A percentile compares a stretch with the other conserved stretches of the same genome.
phyloP scores from a whole-genome alignment of 35 echinoderm and acorn worm genomes.

The Diadema setosum region DNA sequence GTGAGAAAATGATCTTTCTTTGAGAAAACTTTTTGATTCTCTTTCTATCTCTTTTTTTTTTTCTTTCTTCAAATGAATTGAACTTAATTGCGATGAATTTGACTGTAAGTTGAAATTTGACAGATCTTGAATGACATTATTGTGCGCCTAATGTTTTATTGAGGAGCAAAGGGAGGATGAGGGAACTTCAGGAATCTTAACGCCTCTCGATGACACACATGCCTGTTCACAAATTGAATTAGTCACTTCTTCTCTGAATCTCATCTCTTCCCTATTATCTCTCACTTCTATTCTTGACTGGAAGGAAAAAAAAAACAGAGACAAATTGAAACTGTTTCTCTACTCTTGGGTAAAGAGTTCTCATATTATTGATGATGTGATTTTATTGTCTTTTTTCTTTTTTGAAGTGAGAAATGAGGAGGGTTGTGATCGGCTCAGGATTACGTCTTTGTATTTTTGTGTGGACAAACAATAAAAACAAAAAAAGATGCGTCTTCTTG shows the following conservation, averaged over 20 bases:
- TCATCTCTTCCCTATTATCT: not conserved
- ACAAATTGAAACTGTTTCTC: no score
- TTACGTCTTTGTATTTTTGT: constrained; percentile 15
- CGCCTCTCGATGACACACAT: not conserved
- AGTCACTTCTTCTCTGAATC: not conserved
- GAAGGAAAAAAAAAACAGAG: not conserved
- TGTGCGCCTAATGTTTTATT: not conserved
- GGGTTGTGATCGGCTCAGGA: not conserved
- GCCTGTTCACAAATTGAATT: not conserved
- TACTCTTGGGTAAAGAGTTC: not conserved
- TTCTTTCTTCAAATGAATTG: not conserved
- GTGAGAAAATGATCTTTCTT: not conserved
- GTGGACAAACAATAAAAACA: not conserved
- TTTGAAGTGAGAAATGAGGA: constrained; percentile 3
- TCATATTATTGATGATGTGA: constrained; percentile 8
- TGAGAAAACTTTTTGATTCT: no score
- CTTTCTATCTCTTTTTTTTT: no score
- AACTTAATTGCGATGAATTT: not conserved
- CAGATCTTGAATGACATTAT: no score
- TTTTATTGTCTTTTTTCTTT: no score
- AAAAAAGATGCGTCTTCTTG: constrained; percentile 14
- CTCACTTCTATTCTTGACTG: not conserved
- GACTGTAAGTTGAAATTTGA: no score
- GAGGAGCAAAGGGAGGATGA: not conserved
- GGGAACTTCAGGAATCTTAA: not conserved